Base-by-base conservation (phyloP, 2,888 invertebrate genomes). In the Nemotelus pantherinus region DNA sequence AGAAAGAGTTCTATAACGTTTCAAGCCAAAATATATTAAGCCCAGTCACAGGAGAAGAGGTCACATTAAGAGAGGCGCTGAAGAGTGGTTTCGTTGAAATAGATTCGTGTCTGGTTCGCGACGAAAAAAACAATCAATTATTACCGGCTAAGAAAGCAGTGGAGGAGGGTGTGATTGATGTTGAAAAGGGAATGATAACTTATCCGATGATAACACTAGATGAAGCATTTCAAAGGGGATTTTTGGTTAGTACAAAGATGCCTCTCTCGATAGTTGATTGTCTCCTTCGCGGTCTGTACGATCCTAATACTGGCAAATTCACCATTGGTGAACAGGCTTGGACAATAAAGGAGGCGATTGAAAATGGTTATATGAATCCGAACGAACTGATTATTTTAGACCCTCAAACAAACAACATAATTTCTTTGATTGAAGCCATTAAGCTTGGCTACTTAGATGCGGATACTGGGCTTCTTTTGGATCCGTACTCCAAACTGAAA, bases 231-330 rank as follows among this genome's bases (percentile, higher is more conserved):
- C 91, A 93, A 72, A 95, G 94, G 84, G 95, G 95, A 5, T 94
- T 93, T 84, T 89, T 96, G 60, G 87, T 95, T 48, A 94, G 93
- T 82, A 93, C 94, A 48, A 90, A 91, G 76, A 92, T 93, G 83
- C 95, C 95, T 0, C 92, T 93, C 90, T 93, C 95, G 0, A 87
- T 96, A 78, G 94, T 94, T 85, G 94, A 95, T 88, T 94, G 94
- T 10, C 87, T 96, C 76, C 92, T 94, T 45, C 92, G 94, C 85
- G 93, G 93, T 79, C 90, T 93, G 58, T 96, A 95, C 84, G 92
- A 95, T 83, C 90, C 93, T 3, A 90, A 90, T 80, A 91, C 92
- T 2, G 94, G 95, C 0, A 90, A 92, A 74, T 91, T 94, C 79
- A 90, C 90, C 3, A 91, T 94, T 77, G 92, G 93, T 80, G 91